Percentiles rank a stretch among this genome's conserved stretches.
Conservation (phyloP, 2,797 vertebrate species). For the Anas capensis region DNA sequence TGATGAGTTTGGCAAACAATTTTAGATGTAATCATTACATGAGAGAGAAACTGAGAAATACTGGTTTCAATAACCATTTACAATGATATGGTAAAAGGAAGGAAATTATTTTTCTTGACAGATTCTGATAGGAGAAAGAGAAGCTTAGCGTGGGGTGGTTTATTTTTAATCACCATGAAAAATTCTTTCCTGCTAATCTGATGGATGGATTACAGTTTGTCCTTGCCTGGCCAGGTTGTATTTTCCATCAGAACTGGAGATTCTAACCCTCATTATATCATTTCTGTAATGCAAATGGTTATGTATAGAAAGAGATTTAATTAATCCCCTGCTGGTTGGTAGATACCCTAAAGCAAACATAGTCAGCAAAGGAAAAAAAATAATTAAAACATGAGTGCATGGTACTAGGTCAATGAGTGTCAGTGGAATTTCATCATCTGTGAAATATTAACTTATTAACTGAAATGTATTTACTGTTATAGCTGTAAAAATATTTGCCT, state of each 20-base stretch:
- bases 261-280: slow-evolving; percentile 61
- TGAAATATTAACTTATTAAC: slow-evolving; percentile 73
- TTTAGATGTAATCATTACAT: slow-evolving; percentile 37
- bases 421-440: slow-evolving; percentile 65
- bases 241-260: slow-evolving; percentile 61
- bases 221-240: slow-evolving; percentile 53
- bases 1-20: slow-evolving; percentile 35
- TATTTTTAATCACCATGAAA: slow-evolving; percentile 36
- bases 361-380: slow-evolving; percentile 36
- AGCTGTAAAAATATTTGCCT: slow-evolving; percentile 70
- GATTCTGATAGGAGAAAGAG: slow-evolving; percentile 37
- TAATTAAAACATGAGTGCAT: slow-evolving; percentile 26
- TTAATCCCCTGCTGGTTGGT: slow-evolving; percentile 73
- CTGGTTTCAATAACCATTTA: slow-evolving; percentile 45
- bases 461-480: slow-evolving; percentile 44
- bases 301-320: slow-evolving; percentile 65
- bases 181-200: slow-evolving; percentile 63
- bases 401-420: slow-evolving; percentile 59
- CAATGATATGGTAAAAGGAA: slow-evolving; percentile 11
- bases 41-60: slow-evolving; percentile 33
- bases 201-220: slow-evolving; percentile 66
- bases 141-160: slow-evolving; percentile 7
- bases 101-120: slow-evolving; percentile 61
- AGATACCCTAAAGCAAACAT: slow-evolving; percentile 65
- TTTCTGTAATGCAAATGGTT: slow-evolving; percentile 71